phyloP scores from a whole-genome alignment of 2,797 vertebrate genomes.

The Sebastes steindachneri region DNA sequence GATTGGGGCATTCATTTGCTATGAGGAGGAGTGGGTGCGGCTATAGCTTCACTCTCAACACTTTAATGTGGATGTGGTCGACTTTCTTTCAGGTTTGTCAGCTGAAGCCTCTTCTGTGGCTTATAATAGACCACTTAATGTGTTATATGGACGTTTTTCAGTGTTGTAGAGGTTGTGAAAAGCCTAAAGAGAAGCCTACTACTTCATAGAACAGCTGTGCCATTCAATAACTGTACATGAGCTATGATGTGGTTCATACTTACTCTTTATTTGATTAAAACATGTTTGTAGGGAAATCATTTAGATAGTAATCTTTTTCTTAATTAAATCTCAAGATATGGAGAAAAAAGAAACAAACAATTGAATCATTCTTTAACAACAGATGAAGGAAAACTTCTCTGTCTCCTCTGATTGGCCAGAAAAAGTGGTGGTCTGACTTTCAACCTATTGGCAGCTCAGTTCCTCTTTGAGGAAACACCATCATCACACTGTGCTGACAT shows the following conservation, averaged over 20 bases:
- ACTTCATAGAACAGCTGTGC: not conserved
- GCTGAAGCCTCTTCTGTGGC: too few relatives aligned
- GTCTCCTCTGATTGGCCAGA: too few relatives aligned
- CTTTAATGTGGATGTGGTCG: not conserved
- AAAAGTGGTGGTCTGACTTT: too few relatives aligned
- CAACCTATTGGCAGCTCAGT: too few relatives aligned
- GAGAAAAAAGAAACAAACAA: too few relatives aligned
- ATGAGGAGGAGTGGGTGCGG: slow-evolving; percentile 71
- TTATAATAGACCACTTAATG: not conserved
- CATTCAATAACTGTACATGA: not conserved
- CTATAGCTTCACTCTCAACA: slow-evolving; percentile 12
- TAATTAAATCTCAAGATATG: too few relatives aligned
- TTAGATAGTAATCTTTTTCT: not conserved
- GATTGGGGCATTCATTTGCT: slow-evolving; percentile 61
- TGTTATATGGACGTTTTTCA: too few relatives aligned
- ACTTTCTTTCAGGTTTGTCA: slow-evolving; percentile 30
- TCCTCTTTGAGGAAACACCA: too few relatives aligned
- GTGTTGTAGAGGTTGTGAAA: not conserved
- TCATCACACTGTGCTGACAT: too few relatives aligned
- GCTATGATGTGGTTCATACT: not conserved
- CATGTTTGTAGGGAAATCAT: not conserved
- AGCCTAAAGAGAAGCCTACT: not conserved
- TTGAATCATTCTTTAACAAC: too few relatives aligned
- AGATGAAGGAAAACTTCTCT: too few relatives aligned
- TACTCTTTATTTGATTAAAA: not conserved